Percentiles rank a stretch among this genome's conserved stretches.
These are phyloP conservation scores for Euschistus heros DNA, from an alignment of 1,140 invertebrate species.

Conservation along the genomic window DNA sequence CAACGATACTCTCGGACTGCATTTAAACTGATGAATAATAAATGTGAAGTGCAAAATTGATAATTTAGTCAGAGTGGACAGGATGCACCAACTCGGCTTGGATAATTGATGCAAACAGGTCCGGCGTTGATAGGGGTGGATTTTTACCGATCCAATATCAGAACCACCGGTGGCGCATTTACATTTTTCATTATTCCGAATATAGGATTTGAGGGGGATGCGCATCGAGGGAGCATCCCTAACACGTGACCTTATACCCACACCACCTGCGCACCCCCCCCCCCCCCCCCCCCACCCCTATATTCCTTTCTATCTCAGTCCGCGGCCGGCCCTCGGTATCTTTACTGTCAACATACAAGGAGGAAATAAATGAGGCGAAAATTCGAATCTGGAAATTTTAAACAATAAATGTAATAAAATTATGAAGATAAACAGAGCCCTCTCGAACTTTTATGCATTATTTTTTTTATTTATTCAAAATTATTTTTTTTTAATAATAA, in stretches of 20 bases:
- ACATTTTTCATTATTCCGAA: constrained; percentile 16
- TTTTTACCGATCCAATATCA: constrained; percentile 14
- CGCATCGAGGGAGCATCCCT: not conserved
- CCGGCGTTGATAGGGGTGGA: not conserved
- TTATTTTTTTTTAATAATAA: too few species aligned
- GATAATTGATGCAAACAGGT: not conserved
- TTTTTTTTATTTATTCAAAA: too few species aligned
- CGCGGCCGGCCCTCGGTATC: too few species aligned
- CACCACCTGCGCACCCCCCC: not conserved
- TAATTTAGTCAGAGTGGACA: not conserved
- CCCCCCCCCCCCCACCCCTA: not conserved
- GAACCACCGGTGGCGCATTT: constrained; percentile 2
- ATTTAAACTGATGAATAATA: constrained; percentile 16
- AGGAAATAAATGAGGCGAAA: too few species aligned
- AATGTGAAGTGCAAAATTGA: not conserved
- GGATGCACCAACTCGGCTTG: not conserved
- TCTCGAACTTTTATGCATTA: too few species aligned
- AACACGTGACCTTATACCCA: constrained; percentile 6
- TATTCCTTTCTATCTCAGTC: too few species aligned
- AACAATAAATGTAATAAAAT: too few species aligned
- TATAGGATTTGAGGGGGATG: constrained; percentile 1
- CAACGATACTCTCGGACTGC: constrained; percentile 4
- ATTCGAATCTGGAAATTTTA: too few species aligned
- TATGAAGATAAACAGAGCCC: too few species aligned
- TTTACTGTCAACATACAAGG: too few species aligned